Base-by-base conservation (phyloP, 2,888 invertebrate genomes). In the Lutraria lutraria region DNA sequence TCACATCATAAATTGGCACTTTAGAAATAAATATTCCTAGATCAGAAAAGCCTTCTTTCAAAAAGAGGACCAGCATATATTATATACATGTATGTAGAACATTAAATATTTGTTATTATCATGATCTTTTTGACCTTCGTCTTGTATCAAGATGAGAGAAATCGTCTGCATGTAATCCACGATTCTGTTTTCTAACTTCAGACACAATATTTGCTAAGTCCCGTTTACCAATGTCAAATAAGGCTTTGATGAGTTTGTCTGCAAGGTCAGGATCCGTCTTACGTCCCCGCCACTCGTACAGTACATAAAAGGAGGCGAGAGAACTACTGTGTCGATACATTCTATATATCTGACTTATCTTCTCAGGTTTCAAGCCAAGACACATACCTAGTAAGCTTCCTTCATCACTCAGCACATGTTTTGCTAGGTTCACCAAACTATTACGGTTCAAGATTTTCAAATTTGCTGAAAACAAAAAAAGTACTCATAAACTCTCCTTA, bases 251-350 rank as follows among this genome's bases (percentile, higher is more conserved):
- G 12, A 92, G 90, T 52, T 85, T 81, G 56, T 91, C 90, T 0
- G 92, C 92, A 53, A 90, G 60, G 16, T 92, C 91, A 6, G 92
- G 86, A 43, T 91, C 90, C 0, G 90, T 89, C 53, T 86, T 89
- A 19, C 92, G 89, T 6, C 92, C 92, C 56, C 92, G 83, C 92
- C 92, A 92, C 80, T 92, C 92, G 63, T 92, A 92, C 34, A 92
- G 85, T 12, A 92, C 85, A 53, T 92, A 91, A 72, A 92, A 92
- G 25, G 91, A 88, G 6, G 92, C 90, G 13, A 92, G 87, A 29
- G 91, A 89, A 43, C 83, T 81, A 29, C 91, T 91, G 34, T 92
- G 92, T 31, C 89, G 89, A 54, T 92, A 92, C 88, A 81, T 92
- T 29, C 91, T 85, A 80, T 91, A 92, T 25, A 92, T 91, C 83